Conservation (phyloP, 2,888 invertebrate species). For the Pristionchus entomophagus region DNA sequence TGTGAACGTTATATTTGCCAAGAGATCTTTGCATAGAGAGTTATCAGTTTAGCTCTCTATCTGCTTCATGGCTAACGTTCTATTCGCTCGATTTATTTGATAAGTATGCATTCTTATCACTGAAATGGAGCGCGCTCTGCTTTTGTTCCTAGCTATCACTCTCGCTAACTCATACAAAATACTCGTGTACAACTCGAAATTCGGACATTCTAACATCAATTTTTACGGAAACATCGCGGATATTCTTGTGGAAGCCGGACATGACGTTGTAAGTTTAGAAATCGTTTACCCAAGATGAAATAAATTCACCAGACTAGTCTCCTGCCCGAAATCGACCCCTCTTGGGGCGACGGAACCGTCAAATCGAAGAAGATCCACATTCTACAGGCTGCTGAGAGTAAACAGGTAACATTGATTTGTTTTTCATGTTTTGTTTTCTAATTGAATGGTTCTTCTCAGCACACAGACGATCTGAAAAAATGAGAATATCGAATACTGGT, state of each 20-base stretch:
- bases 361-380: constrained; percentile 22
- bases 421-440: not conserved
- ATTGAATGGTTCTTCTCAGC: not conserved
- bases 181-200: no score
- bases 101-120: not conserved
- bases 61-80: not conserved
- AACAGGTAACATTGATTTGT: not conserved
- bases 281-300: not conserved
- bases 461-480: not conserved
- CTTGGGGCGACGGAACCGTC: not conserved
- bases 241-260: not conserved
- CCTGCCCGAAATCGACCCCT: not conserved
- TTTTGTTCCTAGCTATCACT: not conserved
- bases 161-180: no score
- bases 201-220: not conserved
- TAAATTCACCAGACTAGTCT: not conserved
- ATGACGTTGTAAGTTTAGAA: not conserved
- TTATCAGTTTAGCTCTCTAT: not conserved
- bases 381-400: not conserved
- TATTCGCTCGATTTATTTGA: no score
- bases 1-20: not conserved
- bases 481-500: not conserved
- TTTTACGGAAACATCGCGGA: constrained; percentile 6
- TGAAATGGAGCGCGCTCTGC: not conserved
- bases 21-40: not conserved